Conservation (phyloP, 2,797 vertebrate genomes). For the Peromyscus eremicus region DNA sequence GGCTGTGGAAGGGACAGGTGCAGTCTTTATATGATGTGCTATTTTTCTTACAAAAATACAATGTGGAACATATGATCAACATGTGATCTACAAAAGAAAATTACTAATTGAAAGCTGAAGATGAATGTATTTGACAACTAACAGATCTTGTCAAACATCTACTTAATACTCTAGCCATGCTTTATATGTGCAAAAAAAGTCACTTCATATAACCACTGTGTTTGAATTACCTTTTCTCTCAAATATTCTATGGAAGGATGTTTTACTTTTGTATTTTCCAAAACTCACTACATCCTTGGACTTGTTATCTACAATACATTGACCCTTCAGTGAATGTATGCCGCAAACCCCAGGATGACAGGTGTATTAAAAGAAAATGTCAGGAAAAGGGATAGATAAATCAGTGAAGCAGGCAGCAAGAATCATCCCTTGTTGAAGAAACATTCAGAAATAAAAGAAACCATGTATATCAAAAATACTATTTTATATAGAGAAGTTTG, state of each 20-base stretch:
- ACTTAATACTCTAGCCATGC: neutral
- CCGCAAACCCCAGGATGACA: neutral
- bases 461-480: neutral
- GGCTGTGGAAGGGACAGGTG: neutral
- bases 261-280: neutral
- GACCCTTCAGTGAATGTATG: neutral
- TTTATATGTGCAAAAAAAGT: neutral
- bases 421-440: neutral
- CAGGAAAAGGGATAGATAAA: neutral
- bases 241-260: too few species aligned
- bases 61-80: neutral
- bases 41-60: neutral
- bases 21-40: neutral
- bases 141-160: neutral
- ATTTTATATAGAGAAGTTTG: neutral
- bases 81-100: neutral
- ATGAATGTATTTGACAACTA: neutral
- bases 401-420: neutral
- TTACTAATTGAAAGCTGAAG: neutral
- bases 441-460: neutral
- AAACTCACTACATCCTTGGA: neutral
- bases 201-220: neutral
- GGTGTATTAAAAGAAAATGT: neutral
- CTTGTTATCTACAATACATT: neutral
- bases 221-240: neutral